Percentiles rank a stretch among this genome's conserved stretches.
These are phyloP conservation scores for Falco berigora DNA, from an alignment of 2,797 vertebrate species.

Conservation along the genomic window DNA sequence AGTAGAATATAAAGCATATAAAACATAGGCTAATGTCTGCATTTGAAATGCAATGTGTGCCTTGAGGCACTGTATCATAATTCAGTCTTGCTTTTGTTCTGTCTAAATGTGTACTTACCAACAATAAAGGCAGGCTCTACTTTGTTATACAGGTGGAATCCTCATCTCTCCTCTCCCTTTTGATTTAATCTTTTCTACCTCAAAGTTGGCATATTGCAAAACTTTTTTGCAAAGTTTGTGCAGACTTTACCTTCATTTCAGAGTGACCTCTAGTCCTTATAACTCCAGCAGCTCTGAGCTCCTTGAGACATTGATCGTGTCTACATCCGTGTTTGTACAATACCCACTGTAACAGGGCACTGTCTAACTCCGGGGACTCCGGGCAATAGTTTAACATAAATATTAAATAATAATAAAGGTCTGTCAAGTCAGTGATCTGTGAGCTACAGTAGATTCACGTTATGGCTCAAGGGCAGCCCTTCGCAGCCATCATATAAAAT, in stretches of 20 bases:
- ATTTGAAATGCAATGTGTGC: background rate
- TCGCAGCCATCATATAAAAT: background rate
- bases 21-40: background rate
- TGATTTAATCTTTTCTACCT: background rate
- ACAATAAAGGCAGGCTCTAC: background rate
- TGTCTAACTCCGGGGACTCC: constrained; percentile 8
- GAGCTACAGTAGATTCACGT: constrained; percentile 6
- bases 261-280: background rate
- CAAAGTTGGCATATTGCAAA: background rate
- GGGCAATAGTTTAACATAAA: constrained; percentile 37
- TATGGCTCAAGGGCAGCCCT: background rate
- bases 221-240: constrained; percentile 5
- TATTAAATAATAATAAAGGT: constrained; percentile 57
- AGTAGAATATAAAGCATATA: background rate
- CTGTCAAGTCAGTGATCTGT: constrained; percentile 56
- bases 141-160: background rate
- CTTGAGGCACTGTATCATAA: background rate
- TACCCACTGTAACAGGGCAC: background rate
- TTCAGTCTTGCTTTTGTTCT: background rate
- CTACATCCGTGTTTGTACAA: constrained; percentile 21
- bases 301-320: background rate
- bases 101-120: background rate
- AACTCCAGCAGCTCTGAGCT: background rate
- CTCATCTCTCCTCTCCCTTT: background rate
- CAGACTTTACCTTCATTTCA: background rate